Conservation (phyloP, 2,797 vertebrate genomes). For the Chiloscyllium punctatum region DNA sequence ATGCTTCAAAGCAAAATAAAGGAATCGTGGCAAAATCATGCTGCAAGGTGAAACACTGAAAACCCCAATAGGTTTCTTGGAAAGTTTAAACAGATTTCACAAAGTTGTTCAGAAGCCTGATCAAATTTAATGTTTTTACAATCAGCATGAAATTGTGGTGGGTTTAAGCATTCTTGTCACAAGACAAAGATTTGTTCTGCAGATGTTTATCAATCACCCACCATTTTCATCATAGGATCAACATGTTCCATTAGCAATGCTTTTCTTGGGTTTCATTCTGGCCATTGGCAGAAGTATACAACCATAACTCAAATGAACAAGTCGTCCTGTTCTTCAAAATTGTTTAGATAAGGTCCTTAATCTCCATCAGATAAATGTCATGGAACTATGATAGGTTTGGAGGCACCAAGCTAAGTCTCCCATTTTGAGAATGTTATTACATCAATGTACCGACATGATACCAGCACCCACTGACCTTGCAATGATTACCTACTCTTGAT, state of each 20-base stretch:
- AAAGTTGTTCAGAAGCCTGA: not conserved
- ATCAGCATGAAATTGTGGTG: not conserved
- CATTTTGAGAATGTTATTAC: not conserved
- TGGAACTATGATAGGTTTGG: too few species aligned
- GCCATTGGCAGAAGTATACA: not conserved
- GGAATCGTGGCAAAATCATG: conserved; percentile 8
- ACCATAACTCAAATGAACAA: not conserved
- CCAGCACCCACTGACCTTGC: not conserved
- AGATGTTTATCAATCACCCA: not conserved
- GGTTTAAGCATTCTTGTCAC: not conserved
- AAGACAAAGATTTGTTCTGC: not conserved
- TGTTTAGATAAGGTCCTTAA: not conserved
- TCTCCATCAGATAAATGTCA: not conserved
- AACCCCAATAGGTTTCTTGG: not conserved
- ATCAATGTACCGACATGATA: not conserved
- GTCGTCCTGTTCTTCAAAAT: not conserved
- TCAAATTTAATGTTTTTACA: not conserved
- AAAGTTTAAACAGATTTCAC: not conserved
- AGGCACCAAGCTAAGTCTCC: not conserved
- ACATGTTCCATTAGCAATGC: not conserved
- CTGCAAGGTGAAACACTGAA: not conserved
- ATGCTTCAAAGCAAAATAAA: conserved; percentile 33
- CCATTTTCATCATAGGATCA: not conserved
- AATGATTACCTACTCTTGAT: not conserved
- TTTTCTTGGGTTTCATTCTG: not conserved